Conservation (phyloP, 1,140 invertebrate species). For the Drosophila lowei region DNA sequence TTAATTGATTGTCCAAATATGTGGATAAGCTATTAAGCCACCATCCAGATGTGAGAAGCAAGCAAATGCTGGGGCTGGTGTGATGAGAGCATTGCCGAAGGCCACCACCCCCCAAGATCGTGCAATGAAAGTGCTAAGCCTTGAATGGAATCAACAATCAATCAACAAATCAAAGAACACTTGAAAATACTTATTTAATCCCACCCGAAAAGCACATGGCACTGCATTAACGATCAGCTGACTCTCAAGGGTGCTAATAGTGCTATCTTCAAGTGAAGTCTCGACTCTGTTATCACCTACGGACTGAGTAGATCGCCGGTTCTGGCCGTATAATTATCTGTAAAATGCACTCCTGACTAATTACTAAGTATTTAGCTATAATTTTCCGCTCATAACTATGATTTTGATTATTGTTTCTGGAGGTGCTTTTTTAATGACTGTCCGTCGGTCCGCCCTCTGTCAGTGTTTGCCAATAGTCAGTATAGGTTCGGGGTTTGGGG, state of each 20-base stretch:
- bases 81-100: background rate
- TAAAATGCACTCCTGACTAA: conserved; percentile 33
- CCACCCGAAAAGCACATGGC: background rate
- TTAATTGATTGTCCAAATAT: conserved; percentile 44
- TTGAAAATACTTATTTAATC: background rate
- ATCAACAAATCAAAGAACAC: conserved; percentile 1
- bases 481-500: background rate
- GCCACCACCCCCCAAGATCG: background rate
- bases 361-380: conserved; percentile 39
- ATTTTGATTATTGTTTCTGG: conserved; percentile 37
- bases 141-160: conserved; percentile 7
- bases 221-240: too few species aligned
- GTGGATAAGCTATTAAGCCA: conserved; percentile 15
- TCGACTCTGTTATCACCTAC: conserved; percentile 26
- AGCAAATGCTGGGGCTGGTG: background rate
- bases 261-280: conserved; percentile 33
- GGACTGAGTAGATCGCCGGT: conserved; percentile 7
- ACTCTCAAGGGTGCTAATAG: too few species aligned
- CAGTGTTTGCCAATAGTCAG: conserved; percentile 29
- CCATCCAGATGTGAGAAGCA: conserved; percentile 2
- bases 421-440: conserved; percentile 43
- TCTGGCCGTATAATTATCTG: conserved; percentile 32
- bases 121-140: conserved; percentile 10
- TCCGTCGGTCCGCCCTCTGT: background rate
- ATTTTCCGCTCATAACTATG: conserved; percentile 47